Conservation (phyloP, 92 coral and sea anemone species). For the Micromussa lordhowensis region DNA sequence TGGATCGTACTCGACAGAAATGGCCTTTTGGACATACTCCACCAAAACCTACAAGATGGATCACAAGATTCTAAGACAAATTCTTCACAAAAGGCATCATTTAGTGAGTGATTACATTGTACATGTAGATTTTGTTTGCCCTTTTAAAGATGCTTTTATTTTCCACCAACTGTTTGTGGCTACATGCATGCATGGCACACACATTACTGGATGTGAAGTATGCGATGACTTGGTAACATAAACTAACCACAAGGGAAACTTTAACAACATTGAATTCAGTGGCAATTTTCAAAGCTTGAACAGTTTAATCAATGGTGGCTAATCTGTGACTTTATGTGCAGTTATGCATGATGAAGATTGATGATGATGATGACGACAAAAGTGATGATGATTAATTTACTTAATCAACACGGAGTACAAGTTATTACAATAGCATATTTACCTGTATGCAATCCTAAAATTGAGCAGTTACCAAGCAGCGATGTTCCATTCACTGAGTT, state of each 20-base stretch:
- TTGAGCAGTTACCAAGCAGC: constrained; percentile 84
- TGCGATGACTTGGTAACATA: background rate
- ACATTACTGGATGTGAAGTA: background rate
- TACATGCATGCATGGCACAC: background rate
- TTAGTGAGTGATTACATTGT: background rate
- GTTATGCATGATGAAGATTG: too few species aligned
- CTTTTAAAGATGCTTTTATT: background rate
- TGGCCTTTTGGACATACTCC: constrained; percentile 89
- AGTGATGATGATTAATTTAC: too few species aligned
- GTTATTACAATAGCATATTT: background rate
- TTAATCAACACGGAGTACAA: background rate
- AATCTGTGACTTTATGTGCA: too few species aligned
- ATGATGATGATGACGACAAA: too few species aligned
- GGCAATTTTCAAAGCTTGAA: background rate
- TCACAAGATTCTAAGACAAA: background rate
- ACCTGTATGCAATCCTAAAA: constrained; percentile 86
- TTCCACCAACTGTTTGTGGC: background rate
- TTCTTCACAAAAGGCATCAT: background rate
- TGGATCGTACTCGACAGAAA: constrained; percentile 79
- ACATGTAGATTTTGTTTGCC: background rate
- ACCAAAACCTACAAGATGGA: constrained; percentile 74
- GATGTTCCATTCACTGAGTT: constrained; percentile 74
- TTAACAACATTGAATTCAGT: background rate
- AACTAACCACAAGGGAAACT: background rate
- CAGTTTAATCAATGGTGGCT: background rate